Percentiles rank a stretch among this genome's conserved stretches.
Evolutionary conservation across 2,113 vertebrate genomes (phyloP).

Genomic region (Catharus minimus): DNA sequence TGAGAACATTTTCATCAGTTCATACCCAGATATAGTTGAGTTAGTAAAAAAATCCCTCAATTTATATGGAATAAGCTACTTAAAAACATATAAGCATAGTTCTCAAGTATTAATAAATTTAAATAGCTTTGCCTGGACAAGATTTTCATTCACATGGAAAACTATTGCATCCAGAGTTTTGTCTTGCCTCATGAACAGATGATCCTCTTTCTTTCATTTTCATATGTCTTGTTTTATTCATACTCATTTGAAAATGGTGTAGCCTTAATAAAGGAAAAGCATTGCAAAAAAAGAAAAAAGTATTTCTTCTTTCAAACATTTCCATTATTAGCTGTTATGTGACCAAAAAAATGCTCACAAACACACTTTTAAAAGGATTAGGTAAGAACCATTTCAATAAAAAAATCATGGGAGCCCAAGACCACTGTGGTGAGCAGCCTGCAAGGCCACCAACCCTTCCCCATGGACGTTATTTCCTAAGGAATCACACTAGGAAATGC

Average conservation of each 20-base stretch:
- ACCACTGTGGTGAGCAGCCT: neutral
- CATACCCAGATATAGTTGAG: neutral
- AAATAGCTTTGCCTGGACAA: neutral
- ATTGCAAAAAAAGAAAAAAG: neutral
- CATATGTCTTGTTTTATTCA: neutral
- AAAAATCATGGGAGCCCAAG: neutral
- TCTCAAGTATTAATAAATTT: neutral
- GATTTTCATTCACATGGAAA: neutral
- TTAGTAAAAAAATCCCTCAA: neutral
- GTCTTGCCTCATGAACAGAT: neutral
- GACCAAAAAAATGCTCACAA: neutral
- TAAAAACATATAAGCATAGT: neutral
- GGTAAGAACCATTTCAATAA: neutral
- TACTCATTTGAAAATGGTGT: neutral
- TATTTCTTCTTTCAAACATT: neutral
- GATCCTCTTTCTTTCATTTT: neutral
- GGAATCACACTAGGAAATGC: neutral
- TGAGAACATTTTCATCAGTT: neutral
- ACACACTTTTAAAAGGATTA: neutral
- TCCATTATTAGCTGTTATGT: neutral
- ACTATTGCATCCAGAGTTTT: neutral
- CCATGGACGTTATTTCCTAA: fast-evolving
- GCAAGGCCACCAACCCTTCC: neutral
- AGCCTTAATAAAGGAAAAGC: neutral
- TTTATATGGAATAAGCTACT: neutral